phyloP scores from a whole-genome alignment of 1,140 invertebrate species.

The Drosophila sturtevanti region DNA sequence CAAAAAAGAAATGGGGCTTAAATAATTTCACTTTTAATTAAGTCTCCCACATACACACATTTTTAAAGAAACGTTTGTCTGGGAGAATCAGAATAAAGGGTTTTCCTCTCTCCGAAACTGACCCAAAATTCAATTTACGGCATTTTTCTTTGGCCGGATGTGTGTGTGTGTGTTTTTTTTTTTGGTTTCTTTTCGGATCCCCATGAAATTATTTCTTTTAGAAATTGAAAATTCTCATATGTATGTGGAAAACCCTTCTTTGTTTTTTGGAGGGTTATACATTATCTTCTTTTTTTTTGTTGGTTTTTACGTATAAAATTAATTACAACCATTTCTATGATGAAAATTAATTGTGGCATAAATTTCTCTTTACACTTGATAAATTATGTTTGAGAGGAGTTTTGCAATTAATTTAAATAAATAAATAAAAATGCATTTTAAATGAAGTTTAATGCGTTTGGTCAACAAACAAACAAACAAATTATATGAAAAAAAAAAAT shows the following conservation, averaged over 20 bases:
- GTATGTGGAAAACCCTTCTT: constrained; percentile 31
- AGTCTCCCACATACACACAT: constrained; percentile 36
- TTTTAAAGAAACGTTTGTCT: constrained; percentile 28
- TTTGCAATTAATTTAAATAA: constrained; percentile 63
- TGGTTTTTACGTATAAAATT: constrained; percentile 44
- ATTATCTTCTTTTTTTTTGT: constrained; percentile 7
- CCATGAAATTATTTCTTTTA: constrained; percentile 53
- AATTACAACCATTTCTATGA: constrained; percentile 63
- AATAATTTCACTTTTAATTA: constrained; percentile 75
- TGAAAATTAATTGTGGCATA: constrained; percentile 66
- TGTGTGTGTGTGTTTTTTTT: background rate
- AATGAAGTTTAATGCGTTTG: constrained; percentile 34
- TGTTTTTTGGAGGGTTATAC: background rate
- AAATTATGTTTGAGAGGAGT: constrained; percentile 23
- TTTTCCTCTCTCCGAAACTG: constrained; percentile 24
- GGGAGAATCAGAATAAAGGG: constrained; percentile 17
- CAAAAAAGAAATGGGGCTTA: constrained; percentile 35
- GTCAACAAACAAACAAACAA: constrained; percentile 14
- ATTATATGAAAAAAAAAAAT: background rate
- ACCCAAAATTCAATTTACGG: constrained; percentile 68
- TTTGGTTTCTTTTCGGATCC: constrained; percentile 3
- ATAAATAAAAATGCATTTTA: constrained; percentile 27
- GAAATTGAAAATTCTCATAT: constrained; percentile 57
- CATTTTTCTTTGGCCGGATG: constrained; percentile 21
- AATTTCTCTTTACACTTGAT: constrained; percentile 51